Evolutionary conservation across 2,888 invertebrate species (phyloP), one percentile per base, ranked within the genome.

Genomic region (Melinopterus prodromus): DNA sequence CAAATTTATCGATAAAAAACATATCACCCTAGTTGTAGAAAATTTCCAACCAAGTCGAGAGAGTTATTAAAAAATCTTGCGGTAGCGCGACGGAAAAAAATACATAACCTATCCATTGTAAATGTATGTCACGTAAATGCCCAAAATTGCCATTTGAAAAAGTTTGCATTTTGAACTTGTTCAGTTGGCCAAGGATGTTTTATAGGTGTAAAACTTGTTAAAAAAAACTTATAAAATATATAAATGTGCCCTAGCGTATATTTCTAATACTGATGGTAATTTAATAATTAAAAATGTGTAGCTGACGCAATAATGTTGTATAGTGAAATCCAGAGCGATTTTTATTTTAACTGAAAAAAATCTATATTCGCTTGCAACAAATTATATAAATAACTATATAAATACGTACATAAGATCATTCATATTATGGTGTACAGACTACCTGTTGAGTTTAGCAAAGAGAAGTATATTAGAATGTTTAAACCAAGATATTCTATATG

Each of bases 291-390:
- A 70, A 87, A 88, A 89, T 89, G 90, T 89, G 90, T 90, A 90
- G 90, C 89, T 89, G 83, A 89, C 87, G 90, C 90, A 90, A 90
- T 90, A 89, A 89, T 86, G 86, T 86, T 88, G 88, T 89, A 89
- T 88, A 81, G 79, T 71, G 71, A 79, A 75, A 71, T 53, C 53
- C 53, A 53, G 12, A 53, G 53, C 53, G 53, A 53, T 53, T 53
- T 53, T 53, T 53, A 53, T 53, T 53, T 53, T 53, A 53, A 53
- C 53, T 12, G 53, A 53, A 53, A 53, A 26, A 77, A 78, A 76
- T 71, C 72, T 80, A 78, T 80, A 76, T 9, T 53, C 53, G 53
- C 53, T 53, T 53, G 53, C 53, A 53, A 53, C 53, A 53, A 53
- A 53, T 12, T 53, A 53, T 9, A 53, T 53, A 53, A 53, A 53